Conservation (phyloP, 2,113 vertebrate species). For the Pholis gunnellus region DNA sequence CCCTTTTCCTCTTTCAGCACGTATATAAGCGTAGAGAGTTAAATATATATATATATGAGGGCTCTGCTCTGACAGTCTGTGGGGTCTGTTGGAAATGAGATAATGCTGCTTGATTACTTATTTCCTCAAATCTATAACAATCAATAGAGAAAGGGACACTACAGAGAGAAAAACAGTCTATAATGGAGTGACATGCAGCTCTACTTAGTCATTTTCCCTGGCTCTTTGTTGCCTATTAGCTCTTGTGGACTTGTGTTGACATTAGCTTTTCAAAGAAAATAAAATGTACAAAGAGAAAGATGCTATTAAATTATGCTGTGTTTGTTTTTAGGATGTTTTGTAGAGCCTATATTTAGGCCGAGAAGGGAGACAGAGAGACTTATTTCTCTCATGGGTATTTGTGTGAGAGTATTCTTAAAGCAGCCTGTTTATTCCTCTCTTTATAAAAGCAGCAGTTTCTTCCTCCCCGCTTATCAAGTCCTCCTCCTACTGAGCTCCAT, state of each 20-base stretch:
- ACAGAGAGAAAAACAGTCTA: slow-evolving; percentile 25
- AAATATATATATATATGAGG: slow-evolving; percentile 44
- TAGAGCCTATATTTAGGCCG: slow-evolving; percentile 61
- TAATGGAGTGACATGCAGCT: slow-evolving; percentile 13
- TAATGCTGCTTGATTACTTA: slow-evolving; percentile 70
- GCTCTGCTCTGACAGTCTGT: slow-evolving; percentile 20
- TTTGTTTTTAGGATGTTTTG: slow-evolving; percentile 66
- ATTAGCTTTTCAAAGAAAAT: slow-evolving; percentile 42
- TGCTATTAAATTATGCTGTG: slow-evolving; percentile 49
- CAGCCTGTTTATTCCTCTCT: slow-evolving; percentile 49
- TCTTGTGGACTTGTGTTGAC: slow-evolving; percentile 53
- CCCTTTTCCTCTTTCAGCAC: slow-evolving; percentile 31
- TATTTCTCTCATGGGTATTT: slow-evolving; percentile 57
- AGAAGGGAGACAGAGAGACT: slow-evolving; percentile 24
- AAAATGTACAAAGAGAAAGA: slow-evolving; percentile 59
- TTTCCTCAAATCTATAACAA: slow-evolving; percentile 67
- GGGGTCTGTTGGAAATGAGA: slow-evolving; percentile 65
- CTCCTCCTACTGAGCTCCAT: slow-evolving; percentile 52
- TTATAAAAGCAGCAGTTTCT: slow-evolving; percentile 57
- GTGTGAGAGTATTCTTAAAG: slow-evolving; percentile 55
- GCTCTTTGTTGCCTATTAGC: slow-evolving; percentile 40
- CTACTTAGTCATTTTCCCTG: slow-evolving; percentile 13
- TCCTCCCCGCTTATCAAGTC: slow-evolving; percentile 44
- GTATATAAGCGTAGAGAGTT: slow-evolving; percentile 41
- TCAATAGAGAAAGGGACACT: slow-evolving; percentile 57